phyloP scores from a whole-genome alignment of 2,113 vertebrate species.

The Phaethornis superciliosus region DNA sequence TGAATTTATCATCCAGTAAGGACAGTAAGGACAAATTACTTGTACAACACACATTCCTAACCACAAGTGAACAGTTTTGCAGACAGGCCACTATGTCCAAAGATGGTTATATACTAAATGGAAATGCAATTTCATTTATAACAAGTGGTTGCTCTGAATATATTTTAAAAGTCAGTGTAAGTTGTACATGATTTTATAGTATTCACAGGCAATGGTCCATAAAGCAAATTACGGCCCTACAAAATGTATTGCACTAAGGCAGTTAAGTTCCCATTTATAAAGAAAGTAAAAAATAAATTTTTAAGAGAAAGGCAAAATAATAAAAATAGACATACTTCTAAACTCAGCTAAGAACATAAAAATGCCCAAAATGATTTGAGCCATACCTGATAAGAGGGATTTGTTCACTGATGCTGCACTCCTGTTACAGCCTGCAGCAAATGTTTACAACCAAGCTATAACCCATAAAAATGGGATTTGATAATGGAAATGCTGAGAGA shows the following conservation, averaged over 20 bases:
- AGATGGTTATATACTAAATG: background rate
- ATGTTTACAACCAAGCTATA: conserved; percentile 51
- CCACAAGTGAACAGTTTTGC: background rate
- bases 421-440: conserved; percentile 33
- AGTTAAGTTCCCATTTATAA: background rate
- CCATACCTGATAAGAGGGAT: conserved; percentile 31
- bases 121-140: background rate
- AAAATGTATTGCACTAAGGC: background rate
- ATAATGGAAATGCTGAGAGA: conserved; percentile 47
- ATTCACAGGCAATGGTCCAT: background rate
- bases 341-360: conserved; percentile 15
- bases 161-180: background rate
- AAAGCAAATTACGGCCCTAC: background rate
- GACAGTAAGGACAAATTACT: background rate
- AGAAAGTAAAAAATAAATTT: background rate
- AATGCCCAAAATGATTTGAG: conserved; percentile 13
- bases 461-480: conserved; percentile 55
- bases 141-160: background rate
- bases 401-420: conserved; percentile 57
- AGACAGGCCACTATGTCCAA: background rate
- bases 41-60: background rate
- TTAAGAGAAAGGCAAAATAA: background rate
- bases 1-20: background rate
- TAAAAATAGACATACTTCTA: background rate
- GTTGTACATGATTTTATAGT: background rate